Evolutionary conservation across 2,888 invertebrate species (phyloP), one percentile per base, ranked within the genome.

Genomic region (Ischnura elegans): DNA sequence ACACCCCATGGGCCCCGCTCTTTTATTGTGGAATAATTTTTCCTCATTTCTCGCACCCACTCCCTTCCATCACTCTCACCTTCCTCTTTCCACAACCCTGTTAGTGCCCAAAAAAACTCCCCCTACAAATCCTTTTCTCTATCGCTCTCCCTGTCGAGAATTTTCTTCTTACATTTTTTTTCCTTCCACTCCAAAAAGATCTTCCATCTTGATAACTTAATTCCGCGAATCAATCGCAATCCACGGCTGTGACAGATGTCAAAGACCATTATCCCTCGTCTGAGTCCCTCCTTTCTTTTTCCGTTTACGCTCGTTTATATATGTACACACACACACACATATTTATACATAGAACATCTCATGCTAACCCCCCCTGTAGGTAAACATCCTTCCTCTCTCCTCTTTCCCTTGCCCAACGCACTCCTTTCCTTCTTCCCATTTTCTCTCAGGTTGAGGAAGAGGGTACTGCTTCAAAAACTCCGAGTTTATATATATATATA

Each of bases 151-250:
- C 47, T 87, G 46, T 29, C 45, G 45, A 87, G 47, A 87, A 87
- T 46, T 29, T 76, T 36, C 76, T n/a, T 36, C 8, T 76, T 76
- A 36, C 0, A 29, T 36, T 6, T 51, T 10, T 51, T 51, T 43
- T 43, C 16, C 16, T 87, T 47, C 36, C 55, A n/a, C 55, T 90
- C 43, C 51, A 43, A 66, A 76, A 45, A 90, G 90, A 90, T 90
- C 55, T 90, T 90, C 51, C 66, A 61, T 61, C 55, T 29, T 61
- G 90, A 90, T 90, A 90, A 90, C 90, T 61, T 90, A 90, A 90
- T 90, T 61, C 90, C 13, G 42, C 55, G 61, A 90, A 61, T 90
- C 61, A 90, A 90, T 90, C 61, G 90, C 43, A 90, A 90, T 90
- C 90, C 42, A 90, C n/a, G 25, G 25, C 36, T 43, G 42, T 90